Percentiles rank a stretch among this genome's conserved stretches.
These are phyloP conservation scores for Apteryx mantelli DNA, from an alignment of 2,113 vertebrate genomes.

Conservation along the genomic window DNA sequence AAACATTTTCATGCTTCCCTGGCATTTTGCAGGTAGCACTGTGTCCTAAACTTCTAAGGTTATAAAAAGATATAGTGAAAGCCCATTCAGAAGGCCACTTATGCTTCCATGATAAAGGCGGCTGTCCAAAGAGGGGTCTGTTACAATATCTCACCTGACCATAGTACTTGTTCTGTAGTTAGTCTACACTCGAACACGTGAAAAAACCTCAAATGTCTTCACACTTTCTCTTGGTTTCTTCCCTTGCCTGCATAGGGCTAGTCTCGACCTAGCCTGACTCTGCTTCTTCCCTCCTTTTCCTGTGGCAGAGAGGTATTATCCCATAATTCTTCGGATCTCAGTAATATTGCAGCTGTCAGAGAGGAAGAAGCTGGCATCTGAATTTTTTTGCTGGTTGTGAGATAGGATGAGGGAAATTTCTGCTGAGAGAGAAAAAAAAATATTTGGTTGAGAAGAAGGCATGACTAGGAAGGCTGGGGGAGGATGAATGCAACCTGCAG, in stretches of 20 bases:
- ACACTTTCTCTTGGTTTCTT: neutral
- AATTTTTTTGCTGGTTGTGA: neutral
- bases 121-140: neutral
- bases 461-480: neutral
- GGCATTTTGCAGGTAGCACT: neutral
- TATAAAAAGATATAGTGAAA: neutral
- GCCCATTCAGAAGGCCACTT: neutral
- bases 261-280: neutral
- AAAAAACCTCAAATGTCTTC: neutral
- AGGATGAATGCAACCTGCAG: neutral
- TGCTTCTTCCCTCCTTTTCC: neutral
- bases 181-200: neutral
- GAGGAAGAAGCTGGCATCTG: neutral
- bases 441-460: neutral
- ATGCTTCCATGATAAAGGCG: accelerated
- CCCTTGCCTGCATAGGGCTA: neutral
- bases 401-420: neutral
- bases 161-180: neutral
- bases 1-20: neutral
- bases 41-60: accelerated
- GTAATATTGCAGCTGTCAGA: neutral
- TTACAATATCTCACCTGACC: neutral
- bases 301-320: neutral
- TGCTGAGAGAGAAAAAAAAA: neutral
- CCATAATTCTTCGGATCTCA: neutral